These are phyloP conservation scores for Caenorhabditis uteleia DNA, from an alignment of 2,888 invertebrate species.

Conservation along the genomic window DNA sequence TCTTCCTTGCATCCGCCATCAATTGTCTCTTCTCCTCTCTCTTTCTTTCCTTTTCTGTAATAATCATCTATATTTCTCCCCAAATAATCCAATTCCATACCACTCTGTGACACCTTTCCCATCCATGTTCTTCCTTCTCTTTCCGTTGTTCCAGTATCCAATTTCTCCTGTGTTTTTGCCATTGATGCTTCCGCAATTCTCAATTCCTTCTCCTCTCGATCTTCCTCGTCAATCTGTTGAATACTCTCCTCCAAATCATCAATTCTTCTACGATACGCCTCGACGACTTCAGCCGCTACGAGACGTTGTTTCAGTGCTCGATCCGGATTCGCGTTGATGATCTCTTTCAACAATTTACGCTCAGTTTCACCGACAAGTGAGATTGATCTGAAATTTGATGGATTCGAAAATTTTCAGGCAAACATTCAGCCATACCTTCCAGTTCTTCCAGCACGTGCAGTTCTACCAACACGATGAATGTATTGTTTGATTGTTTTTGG, in stretches of 20 bases:
- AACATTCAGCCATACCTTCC: conserved; percentile 76
- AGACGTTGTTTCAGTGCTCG: conserved; percentile 60
- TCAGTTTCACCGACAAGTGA: conserved; percentile 93
- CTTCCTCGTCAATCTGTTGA: conserved; percentile 82
- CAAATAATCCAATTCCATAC: conserved; percentile 6
- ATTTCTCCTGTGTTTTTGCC: conserved; percentile 44
- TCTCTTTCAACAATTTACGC: conserved; percentile 86
- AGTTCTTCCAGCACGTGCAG: conserved; percentile 90
- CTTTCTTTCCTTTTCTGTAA: conserved; percentile 50
- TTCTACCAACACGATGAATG: conserved; percentile 92
- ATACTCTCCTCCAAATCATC: conserved; percentile 82
- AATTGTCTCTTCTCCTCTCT: conserved; percentile 45
- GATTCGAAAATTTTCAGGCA: conserved; percentile 41
- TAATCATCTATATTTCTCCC: background rate
- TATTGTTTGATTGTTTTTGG: conserved; percentile 93
- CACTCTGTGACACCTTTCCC: conserved; percentile 48
- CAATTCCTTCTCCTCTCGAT: conserved; percentile 78
- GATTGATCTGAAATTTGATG: conserved; percentile 76
- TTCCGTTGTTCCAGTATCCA: conserved; percentile 42
- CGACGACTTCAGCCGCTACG: conserved; percentile 79
- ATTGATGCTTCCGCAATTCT: conserved; percentile 49
- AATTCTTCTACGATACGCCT: conserved; percentile 83
- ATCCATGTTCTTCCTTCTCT: conserved; percentile 52
- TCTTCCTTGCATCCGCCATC: conserved; percentile 44
- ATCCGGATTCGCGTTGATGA: conserved; percentile 74